phyloP scores from a whole-genome alignment of 2,888 invertebrate genomes.

The Apotomis turbidana region DNA sequence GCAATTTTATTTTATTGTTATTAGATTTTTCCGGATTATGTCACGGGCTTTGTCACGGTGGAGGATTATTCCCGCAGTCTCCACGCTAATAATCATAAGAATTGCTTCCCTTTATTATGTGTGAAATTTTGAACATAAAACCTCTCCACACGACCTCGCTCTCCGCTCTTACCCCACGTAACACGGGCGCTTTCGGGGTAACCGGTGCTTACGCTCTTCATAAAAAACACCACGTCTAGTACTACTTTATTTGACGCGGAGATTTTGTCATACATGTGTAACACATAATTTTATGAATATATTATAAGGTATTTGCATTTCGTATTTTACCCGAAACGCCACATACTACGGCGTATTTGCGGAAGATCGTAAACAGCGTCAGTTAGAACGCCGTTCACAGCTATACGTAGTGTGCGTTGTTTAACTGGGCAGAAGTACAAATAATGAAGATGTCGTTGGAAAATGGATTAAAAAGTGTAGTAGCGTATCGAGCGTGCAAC shows the following conservation, averaged over 20 bases:
- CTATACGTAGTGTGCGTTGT: conserved; percentile 4
- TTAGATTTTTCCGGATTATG: conserved; percentile 84
- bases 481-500: conserved; percentile 77
- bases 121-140: conserved; percentile 81
- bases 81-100: conserved; percentile 83
- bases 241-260: conserved; percentile 66
- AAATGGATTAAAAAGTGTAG: conserved; percentile 76
- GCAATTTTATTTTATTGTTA: conserved; percentile 84
- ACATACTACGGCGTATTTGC: conserved; percentile 34
- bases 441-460: conserved; percentile 81
- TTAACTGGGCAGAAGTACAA: conserved; percentile 56
- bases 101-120: conserved; percentile 82
- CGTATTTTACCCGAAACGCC: conserved; percentile 51
- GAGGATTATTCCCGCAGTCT: conserved; percentile 82
- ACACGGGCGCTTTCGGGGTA: conserved; percentile 60
- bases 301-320: conserved; percentile 71
- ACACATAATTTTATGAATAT: conserved; percentile 76
- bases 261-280: conserved; percentile 71
- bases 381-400: conserved; percentile 9
- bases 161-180: conserved; percentile 50
- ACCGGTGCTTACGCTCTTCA: conserved; percentile 55
- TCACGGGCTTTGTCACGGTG: conserved; percentile 77
- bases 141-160: conserved; percentile 49
- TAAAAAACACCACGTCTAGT: conserved; percentile 66
- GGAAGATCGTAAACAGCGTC: conserved; percentile 51